Conservation (phyloP, 2,888 invertebrate species). For the Polymixis flavicincta region DNA sequence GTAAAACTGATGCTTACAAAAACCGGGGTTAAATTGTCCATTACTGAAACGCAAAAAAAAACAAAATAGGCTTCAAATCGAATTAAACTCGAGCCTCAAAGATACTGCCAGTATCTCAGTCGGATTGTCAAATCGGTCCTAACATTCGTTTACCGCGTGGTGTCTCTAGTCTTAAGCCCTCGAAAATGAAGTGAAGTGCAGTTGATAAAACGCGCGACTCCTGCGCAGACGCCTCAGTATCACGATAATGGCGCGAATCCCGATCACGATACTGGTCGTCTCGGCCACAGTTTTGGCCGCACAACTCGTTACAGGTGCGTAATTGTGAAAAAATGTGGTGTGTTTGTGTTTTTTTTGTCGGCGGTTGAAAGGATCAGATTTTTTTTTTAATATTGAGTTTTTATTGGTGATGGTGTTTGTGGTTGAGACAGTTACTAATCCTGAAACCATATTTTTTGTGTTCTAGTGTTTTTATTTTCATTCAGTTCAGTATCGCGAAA, state of each 20-base stretch:
- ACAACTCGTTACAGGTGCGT: constrained; percentile 72
- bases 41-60: not conserved
- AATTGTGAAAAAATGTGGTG: constrained; percentile 55
- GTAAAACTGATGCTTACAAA: not conserved
- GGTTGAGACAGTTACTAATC: not conserved
- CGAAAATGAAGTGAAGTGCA: constrained; percentile 65
- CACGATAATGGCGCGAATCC: constrained; percentile 74
- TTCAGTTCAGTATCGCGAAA: not conserved
- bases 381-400: not conserved
- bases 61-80: not conserved
- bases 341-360: constrained; percentile 31
- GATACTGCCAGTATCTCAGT: not conserved
- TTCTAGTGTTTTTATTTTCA: not conserved
- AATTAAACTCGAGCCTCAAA: not conserved
- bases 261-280: constrained; percentile 67
- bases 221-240: constrained; percentile 71
- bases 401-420: constrained; percentile 13
- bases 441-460: not conserved
- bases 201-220: constrained; percentile 73
- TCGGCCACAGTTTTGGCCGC: constrained; percentile 57
- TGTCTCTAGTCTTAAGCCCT: constrained; percentile 55
- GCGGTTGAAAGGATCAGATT: not conserved
- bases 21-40: not conserved
- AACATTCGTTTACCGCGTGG: constrained; percentile 55
- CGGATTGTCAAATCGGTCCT: constrained; percentile 21